phyloP scores from a whole-genome alignment of 2,797 vertebrate species.

The Cheracebus regulus region DNA sequence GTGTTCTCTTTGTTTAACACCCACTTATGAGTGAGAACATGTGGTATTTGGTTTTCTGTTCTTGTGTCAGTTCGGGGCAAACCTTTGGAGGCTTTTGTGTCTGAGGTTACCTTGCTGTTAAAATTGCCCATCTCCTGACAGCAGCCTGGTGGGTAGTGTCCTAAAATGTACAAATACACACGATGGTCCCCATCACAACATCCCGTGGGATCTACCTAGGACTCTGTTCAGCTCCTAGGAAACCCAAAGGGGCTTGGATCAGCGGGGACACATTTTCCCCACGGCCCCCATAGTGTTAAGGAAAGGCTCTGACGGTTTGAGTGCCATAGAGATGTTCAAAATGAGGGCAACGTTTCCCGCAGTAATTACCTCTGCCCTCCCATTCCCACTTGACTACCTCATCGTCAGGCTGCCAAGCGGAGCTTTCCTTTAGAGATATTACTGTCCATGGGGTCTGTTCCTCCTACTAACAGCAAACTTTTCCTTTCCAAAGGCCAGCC shows the following conservation, averaged over 20 bases:
- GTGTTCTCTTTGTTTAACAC: too few relatives aligned
- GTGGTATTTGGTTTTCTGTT: too few relatives aligned
- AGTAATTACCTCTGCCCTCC: conserved; percentile 40
- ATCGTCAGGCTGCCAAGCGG: background rate
- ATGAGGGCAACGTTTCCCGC: background rate
- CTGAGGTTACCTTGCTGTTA: background rate
- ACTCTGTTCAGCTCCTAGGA: background rate
- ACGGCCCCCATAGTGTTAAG: background rate
- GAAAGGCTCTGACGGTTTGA: background rate
- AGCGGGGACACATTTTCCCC: background rate
- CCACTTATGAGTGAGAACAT: too few relatives aligned
- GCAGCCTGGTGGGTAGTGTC: background rate
- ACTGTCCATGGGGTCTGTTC: conserved; percentile 41
- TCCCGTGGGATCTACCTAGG: background rate
- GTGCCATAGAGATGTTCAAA: conserved; percentile 8
- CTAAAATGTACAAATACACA: background rate
- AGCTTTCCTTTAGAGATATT: conserved; percentile 38
- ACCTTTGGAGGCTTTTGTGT: background rate
- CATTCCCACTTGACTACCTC: background rate
- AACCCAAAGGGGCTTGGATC: background rate
- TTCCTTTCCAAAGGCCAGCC: conserved; percentile 59
- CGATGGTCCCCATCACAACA: background rate
- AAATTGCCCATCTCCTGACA: background rate
- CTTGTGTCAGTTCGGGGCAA: background rate
- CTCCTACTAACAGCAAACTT: conserved; percentile 64